These are phyloP conservation scores for Onychomys torridus DNA, from an alignment of 2,797 vertebrate species.

Conservation along the genomic window DNA sequence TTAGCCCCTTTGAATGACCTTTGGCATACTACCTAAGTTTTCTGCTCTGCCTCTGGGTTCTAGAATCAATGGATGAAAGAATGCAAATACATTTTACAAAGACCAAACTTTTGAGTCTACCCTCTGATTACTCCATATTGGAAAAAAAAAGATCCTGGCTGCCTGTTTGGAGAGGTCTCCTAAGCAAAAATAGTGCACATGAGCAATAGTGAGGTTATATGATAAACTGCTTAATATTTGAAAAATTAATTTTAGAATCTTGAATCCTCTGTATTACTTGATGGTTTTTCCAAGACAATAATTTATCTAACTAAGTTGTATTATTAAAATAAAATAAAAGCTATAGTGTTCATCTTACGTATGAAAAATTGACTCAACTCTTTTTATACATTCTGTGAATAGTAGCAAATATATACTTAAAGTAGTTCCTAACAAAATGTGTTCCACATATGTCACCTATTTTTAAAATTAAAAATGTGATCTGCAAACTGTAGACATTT, in stretches of 20 bases:
- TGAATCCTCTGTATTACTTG: slow-evolving; percentile 52
- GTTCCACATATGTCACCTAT: slow-evolving; percentile 51
- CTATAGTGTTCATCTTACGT: slow-evolving; percentile 55
- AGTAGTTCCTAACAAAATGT: slow-evolving; percentile 61
- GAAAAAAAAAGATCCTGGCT: background rate
- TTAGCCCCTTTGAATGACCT: background rate
- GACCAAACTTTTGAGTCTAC: background rate
- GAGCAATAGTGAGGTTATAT: background rate
- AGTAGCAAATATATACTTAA: slow-evolving; percentile 59
- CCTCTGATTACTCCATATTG: background rate
- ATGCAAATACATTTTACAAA: background rate
- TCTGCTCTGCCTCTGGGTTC: background rate
- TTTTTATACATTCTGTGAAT: slow-evolving; percentile 68
- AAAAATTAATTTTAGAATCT: background rate
- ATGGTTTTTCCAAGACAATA: slow-evolving; percentile 23
- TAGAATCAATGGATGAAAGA: background rate
- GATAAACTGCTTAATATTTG: background rate
- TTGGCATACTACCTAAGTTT: background rate
- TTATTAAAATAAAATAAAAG: slow-evolving; percentile 66
- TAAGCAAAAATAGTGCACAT: background rate
- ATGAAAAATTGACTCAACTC: slow-evolving; percentile 52
- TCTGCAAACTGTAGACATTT: slow-evolving; percentile 71
- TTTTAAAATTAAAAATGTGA: slow-evolving; percentile 67
- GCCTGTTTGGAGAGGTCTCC: background rate
- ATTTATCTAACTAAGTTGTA: background rate